These are phyloP conservation scores for Meteorus sp. DNA, from an alignment of 1,140 invertebrate species.

Conservation along the genomic window DNA sequence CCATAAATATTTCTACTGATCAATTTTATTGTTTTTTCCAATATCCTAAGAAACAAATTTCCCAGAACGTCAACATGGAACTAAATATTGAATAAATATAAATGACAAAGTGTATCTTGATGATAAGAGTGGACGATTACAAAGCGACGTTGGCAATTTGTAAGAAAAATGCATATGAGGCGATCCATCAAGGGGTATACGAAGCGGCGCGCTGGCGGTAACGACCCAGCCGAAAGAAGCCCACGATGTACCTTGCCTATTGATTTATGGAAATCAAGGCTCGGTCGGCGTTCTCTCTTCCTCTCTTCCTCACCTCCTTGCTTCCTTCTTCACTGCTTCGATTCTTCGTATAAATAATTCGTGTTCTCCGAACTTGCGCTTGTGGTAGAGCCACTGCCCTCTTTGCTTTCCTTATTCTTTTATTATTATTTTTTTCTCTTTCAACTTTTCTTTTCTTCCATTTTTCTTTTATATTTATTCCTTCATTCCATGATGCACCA, in stretches of 20 bases:
- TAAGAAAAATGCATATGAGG: conserved; percentile 34
- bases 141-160: conserved; percentile 29
- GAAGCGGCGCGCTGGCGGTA: conserved; percentile 29
- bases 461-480: too few relatives aligned
- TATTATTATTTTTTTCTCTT: conserved; percentile 18
- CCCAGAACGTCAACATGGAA: too few relatives aligned
- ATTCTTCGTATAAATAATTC: conserved; percentile 44
- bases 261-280: conserved; percentile 49
- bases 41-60: too few relatives aligned
- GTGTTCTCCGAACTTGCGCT: conserved; percentile 35
- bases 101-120: too few relatives aligned
- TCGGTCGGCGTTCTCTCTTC: conserved; percentile 38
- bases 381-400: conserved; percentile 1
- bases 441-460: not conserved
- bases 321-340: conserved; percentile 31
- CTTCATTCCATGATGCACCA: too few relatives aligned
- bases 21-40: too few relatives aligned
- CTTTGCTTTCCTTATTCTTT: conserved; percentile 8
- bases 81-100: too few relatives aligned
- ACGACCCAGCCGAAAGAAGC: conserved; percentile 29
- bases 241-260: conserved; percentile 30
- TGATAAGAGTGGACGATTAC: conserved; percentile 18
- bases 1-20: too few relatives aligned
- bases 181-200: conserved; percentile 31
- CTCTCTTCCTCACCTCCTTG: conserved; percentile 1